Evolutionary conservation across 1,140 invertebrate species (phyloP), one percentile per base, ranked within the genome.

Genomic region (Mycetomoellerius zeteki): DNA sequence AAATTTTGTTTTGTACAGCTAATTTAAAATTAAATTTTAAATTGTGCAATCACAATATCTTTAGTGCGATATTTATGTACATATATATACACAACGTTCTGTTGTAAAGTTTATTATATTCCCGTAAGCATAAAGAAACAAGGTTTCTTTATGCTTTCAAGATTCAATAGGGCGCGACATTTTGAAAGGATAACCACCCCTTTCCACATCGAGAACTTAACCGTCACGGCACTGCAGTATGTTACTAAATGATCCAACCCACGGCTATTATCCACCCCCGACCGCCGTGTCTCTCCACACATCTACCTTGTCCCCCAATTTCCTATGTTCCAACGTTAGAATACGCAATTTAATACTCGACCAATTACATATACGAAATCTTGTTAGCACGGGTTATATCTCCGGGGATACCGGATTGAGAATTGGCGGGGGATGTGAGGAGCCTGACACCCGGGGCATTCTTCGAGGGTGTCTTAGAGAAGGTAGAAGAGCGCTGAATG

Each of bases 331-430:
- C 77, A 81, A 81, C 89, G 86, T 88, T 91, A 92, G 93, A 95
- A 95, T 95, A 94, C 94, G 94, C 95, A 95, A 95, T 95, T 95
- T 95, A 95, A 95, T 95, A 95, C 94, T 94, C 94, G 91, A 95
- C 94, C 95, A 95, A 95, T 95, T 95, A 95, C 94, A 95, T 95
- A 93, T 94, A 95, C 94, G 94, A 95, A 95, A 95, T 95, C 95
- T 95, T 95, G 95, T 95, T 95, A 95, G 94, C 92, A 92, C 91
- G 90, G 94, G 95, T 95, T 95, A 95, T 94, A 95, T 90, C 92
- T 92, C 72, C 87, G 88, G 87, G 89, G 90, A 87, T 86, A 91
- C 90, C 89, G 88, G 84, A 90, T 86, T 76, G 69, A 85, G 88
- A 89, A 87, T 86, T 77, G 84, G 75, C 30, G 67, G 80, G 27